Evolutionary conservation across 2,888 invertebrate species (phyloP).

Genomic region (Cantharis lateralis): DNA sequence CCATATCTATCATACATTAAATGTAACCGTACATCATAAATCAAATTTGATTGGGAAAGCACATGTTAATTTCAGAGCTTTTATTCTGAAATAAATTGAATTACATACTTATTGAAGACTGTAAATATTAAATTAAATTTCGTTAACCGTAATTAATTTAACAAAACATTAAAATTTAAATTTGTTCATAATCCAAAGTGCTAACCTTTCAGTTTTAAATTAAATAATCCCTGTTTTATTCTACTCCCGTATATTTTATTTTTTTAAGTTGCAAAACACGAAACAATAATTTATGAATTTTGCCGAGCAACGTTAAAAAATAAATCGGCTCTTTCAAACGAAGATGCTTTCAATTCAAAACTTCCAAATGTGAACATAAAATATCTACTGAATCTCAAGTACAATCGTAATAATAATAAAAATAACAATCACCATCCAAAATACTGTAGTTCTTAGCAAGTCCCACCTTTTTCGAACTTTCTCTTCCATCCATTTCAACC

Average conservation of each 20-base stretch:
- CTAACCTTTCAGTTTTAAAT: not conserved
- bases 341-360: not conserved
- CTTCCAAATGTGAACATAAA: not conserved
- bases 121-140: conserved; percentile 26
- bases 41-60: conserved; percentile 18
- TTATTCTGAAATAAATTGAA: conserved; percentile 22
- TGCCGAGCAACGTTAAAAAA: not conserved
- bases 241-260: not conserved
- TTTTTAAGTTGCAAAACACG: not conserved
- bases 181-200: not conserved
- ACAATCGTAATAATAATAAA: not conserved
- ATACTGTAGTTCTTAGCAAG: not conserved
- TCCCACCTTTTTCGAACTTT: not conserved
- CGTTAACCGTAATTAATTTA: conserved; percentile 8
- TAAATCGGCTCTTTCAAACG: not conserved
- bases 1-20: not conserved
- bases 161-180: conserved; percentile 11
- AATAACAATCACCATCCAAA: not conserved
- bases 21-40: conserved; percentile 6
- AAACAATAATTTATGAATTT: not conserved
- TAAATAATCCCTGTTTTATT: not conserved
- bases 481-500: not conserved
- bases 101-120: conserved; percentile 13
- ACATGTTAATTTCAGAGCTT: conserved; percentile 22
- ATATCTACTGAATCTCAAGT: not conserved